phyloP scores from a whole-genome alignment of 2,797 vertebrate genomes.

The Aulostomus chinensis region DNA sequence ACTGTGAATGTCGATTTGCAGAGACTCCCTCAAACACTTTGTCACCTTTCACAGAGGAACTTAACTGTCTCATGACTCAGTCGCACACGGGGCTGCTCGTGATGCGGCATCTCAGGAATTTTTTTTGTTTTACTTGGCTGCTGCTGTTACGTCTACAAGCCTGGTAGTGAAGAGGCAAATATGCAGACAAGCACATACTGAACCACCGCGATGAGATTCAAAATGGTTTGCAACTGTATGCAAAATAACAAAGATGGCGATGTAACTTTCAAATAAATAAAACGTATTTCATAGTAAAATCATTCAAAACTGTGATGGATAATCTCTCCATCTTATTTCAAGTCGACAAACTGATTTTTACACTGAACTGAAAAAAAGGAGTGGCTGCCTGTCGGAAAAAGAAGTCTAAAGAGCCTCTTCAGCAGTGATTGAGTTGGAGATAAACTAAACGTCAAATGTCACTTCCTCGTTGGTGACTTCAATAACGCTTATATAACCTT shows the following conservation, averaged over 20 bases:
- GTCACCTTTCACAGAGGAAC: too few relatives aligned
- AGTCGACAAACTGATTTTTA: too few relatives aligned
- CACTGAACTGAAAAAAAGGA: not conserved
- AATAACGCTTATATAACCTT: too few relatives aligned
- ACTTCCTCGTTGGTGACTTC: not conserved
- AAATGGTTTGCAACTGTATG: not conserved
- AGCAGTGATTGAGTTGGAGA: not conserved
- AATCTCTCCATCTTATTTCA: too few relatives aligned
- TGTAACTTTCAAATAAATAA: too few relatives aligned
- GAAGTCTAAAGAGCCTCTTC: not conserved
- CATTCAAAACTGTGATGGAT: too few relatives aligned
- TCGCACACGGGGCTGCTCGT: too few relatives aligned
- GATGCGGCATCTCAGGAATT: not conserved
- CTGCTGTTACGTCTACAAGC: not conserved
- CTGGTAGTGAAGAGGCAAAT: too few relatives aligned
- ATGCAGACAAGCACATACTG: not conserved
- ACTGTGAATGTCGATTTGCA: too few relatives aligned
- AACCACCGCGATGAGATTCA: not conserved
- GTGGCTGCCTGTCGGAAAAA: not conserved
- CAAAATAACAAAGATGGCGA: too few relatives aligned
- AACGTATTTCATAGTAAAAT: too few relatives aligned
- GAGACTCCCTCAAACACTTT: not conserved
- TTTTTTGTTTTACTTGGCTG: not conserved
- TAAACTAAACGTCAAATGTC: not conserved
- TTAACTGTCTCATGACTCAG: too few relatives aligned